These are phyloP conservation scores for Heterodera filipjevi DNA, from an alignment of 2,888 invertebrate genomes.

Conservation along the genomic window DNA sequence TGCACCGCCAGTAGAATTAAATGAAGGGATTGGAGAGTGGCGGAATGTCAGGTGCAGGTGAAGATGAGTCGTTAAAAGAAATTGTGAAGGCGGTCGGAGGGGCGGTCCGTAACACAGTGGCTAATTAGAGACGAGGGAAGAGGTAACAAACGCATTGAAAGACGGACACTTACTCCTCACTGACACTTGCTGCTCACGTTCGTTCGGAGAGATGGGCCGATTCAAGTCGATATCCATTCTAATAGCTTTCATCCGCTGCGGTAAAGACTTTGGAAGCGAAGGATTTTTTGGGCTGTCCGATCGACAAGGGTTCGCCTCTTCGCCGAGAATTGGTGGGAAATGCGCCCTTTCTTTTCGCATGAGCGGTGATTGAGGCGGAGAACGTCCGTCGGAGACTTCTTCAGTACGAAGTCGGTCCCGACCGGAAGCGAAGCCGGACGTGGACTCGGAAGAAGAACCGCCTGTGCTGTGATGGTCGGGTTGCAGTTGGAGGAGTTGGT, in stretches of 20 bases:
- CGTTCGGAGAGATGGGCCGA: neutral
- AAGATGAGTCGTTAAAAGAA: constrained; percentile 41
- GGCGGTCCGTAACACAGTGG: constrained; percentile 33
- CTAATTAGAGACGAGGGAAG: neutral
- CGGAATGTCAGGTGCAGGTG: neutral
- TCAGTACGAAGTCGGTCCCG: constrained; percentile 35
- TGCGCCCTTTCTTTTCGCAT: neutral
- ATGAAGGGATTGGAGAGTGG: neutral
- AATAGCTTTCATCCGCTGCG: constrained; percentile 43
- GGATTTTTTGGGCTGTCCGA: neutral
- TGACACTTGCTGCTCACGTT: constrained; percentile 18
- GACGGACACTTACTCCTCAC: neutral
- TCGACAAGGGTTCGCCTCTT: neutral
- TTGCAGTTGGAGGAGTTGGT: constrained; percentile 7
- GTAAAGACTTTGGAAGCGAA: constrained; percentile 12
- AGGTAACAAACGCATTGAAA: neutral
- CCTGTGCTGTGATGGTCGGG: constrained; percentile 42
- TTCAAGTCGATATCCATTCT: constrained; percentile 51
- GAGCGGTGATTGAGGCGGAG: constrained; percentile 1
- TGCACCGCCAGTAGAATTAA: neutral
- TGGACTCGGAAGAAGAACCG: constrained; percentile 44
- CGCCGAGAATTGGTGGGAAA: neutral
- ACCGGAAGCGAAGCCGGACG: constrained; percentile 47
- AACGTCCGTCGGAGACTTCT: neutral
- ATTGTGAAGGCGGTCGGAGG: constrained; percentile 52